Evolutionary conservation across 2,113 vertebrate genomes (phyloP), one percentile per base, ranked within the genome.

Genomic region (Pterophyllum scalare): DNA sequence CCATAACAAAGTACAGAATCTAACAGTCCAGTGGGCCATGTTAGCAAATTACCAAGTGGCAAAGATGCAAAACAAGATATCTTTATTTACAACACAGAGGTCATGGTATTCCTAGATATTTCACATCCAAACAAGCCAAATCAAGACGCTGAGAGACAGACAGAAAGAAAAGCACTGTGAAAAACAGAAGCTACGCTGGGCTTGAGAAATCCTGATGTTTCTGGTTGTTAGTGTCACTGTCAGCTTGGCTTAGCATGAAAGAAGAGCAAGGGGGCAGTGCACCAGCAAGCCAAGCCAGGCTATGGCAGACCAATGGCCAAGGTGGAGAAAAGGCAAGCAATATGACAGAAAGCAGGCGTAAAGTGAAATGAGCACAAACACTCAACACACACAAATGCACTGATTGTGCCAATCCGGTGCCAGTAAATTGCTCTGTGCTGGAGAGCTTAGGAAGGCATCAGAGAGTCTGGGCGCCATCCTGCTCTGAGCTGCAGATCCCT

Each of bases 401-500:
- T 56, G 80, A 79, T 79, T 84, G 85, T 79, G 82, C 89, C 91
- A 86, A 76, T 82, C 49, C 75, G 5, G 80, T 81, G 87, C 86
- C 88, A 86, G 87, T 87, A 90, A 93, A 87, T 87, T 87, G 90
- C 84, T 93, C 77, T 84, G 91, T 86, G 86, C 81, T 84, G 75
- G 81, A 93, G 90, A 93, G 92, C 92, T 92, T 90, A 92, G 90
- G 86, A 80, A 90, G 84, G 92, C 92, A 88, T 91, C 89, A 88
- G 91, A 83, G 88, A 80, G 88, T 77, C 91, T 24, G 89, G 83
- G 85, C 90, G 85, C 87, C 89, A 76, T 86, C 91, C 91, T 43
- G 83, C 79, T 84, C 88, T 86, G 92, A 90, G 88, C 91, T 86
- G 85, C 84, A 70, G 70, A 89, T 87, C 90, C 88, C 84, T 83